These are phyloP conservation scores for Bombyx mandarina DNA, from an alignment of 1,140 invertebrate genomes.

Conservation along the genomic window DNA sequence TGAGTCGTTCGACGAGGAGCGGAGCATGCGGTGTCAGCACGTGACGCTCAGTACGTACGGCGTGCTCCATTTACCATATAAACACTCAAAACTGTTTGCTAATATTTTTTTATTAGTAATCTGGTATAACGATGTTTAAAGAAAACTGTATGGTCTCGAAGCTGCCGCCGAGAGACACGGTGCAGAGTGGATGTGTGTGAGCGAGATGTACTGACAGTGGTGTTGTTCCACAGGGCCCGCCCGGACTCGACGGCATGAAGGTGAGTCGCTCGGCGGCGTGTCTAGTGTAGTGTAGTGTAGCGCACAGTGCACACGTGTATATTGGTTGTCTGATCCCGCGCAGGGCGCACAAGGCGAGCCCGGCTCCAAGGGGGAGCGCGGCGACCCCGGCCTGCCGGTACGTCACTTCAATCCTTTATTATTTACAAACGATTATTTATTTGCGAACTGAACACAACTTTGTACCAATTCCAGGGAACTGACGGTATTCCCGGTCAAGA, in stretches of 20 bases:
- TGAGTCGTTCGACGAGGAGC: background rate
- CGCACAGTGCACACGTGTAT: background rate
- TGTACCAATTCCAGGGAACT: constrained; percentile 80
- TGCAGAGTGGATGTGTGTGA: background rate
- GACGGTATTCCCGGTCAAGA: constrained; percentile 92
- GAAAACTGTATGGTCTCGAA: too few species aligned
- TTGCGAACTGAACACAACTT: too few species aligned
- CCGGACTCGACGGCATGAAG: constrained; percentile 79
- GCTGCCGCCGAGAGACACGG: too few species aligned
- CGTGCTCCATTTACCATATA: too few species aligned
- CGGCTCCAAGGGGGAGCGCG: constrained; percentile 90
- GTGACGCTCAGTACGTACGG: too few species aligned
- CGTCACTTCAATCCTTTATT: constrained; percentile 49
- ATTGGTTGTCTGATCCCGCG: background rate
- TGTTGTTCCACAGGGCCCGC: constrained; percentile 71
- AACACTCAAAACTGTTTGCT: too few species aligned
- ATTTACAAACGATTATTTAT: background rate
- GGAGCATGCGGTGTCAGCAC: too few species aligned
- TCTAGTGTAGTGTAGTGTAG: background rate
- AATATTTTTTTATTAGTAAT: too few species aligned
- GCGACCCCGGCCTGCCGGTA: constrained; percentile 92
- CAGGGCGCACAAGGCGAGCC: constrained; percentile 93
- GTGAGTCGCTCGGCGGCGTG: constrained; percentile 59
- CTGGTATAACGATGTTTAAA: too few species aligned
- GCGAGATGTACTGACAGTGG: background rate